These are phyloP conservation scores for Chitala chitala DNA, from an alignment of 2,113 vertebrate genomes.

Conservation along the genomic window DNA sequence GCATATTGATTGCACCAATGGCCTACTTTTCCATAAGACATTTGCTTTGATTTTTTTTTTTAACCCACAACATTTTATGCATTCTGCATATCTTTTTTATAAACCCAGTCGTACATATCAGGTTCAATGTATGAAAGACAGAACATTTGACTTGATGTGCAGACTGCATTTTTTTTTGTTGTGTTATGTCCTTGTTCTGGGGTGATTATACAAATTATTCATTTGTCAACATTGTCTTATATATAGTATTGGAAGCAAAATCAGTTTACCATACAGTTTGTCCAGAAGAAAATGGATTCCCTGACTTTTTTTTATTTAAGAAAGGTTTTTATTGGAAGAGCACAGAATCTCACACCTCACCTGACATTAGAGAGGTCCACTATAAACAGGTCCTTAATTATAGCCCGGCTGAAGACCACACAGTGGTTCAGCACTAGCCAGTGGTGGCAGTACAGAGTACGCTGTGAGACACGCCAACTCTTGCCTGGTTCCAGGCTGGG, in stretches of 20 bases:
- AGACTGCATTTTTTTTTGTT: background rate
- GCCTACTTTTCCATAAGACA: background rate
- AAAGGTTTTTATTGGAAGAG: background rate
- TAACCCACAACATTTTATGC: too few relatives aligned
- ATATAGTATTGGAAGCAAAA: background rate
- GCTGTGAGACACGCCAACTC: background rate
- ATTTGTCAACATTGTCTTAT: background rate
- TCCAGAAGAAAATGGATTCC: slow-evolving; percentile 6
- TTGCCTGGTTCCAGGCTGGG: background rate
- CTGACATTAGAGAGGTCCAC: slow-evolving; percentile 11
- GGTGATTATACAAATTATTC: background rate
- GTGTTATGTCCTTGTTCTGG: background rate
- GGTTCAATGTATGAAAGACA: too few relatives aligned
- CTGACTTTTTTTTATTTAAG: background rate
- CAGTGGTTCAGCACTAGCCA: background rate
- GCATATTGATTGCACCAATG: background rate
- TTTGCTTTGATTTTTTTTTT: background rate
- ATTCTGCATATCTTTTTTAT: too few relatives aligned
- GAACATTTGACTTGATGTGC: too few relatives aligned
- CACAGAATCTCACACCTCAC: background rate
- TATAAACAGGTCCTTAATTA: slow-evolving; percentile 18
- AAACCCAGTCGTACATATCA: too few relatives aligned
- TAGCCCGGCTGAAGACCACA: background rate
- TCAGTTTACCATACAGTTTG: background rate
- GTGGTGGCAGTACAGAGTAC: background rate